phyloP scores from a whole-genome alignment of 2,888 invertebrate genomes.

The Ormyrus thymus region DNA sequence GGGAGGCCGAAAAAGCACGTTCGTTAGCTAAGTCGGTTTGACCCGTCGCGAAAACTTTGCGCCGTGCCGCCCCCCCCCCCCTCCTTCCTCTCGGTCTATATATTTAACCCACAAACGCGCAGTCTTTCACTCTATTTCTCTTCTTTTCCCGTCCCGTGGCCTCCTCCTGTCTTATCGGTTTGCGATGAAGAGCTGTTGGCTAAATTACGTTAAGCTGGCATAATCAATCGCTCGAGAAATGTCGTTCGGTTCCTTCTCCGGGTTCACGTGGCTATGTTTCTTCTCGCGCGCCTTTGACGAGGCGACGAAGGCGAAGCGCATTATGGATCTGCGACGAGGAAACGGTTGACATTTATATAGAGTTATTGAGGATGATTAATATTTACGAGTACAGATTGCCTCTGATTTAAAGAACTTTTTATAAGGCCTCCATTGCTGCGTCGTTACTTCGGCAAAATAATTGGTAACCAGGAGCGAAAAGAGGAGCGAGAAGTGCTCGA shows the following conservation, averaged over 20 bases:
- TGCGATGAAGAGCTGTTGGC: neutral
- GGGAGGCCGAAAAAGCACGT: constrained; percentile 45
- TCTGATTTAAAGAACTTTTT: neutral
- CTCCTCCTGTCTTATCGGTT: neutral
- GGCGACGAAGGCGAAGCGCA: neutral
- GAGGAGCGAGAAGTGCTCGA: neutral
- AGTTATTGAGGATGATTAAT: neutral
- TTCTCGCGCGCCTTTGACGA: neutral
- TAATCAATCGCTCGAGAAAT: constrained; percentile 27
- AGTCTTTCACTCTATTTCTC: constrained; percentile 39
- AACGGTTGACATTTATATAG: constrained; percentile 6
- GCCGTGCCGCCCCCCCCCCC: neutral
- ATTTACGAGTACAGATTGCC: neutral
- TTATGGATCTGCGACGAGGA: neutral
- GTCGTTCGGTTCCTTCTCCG: constrained; percentile 2
- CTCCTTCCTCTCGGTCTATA: constrained; percentile 18
- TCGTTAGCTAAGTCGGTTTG: constrained; percentile 52
- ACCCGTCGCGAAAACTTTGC: constrained; percentile 48
- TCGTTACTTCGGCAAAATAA: neutral
- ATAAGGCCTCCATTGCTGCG: no score
- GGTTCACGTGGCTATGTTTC: neutral
- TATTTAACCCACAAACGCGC: constrained; percentile 11
- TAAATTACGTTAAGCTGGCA: constrained; percentile 30
- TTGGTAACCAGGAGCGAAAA: neutral
- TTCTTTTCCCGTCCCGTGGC: constrained; percentile 24